Evolutionary conservation across 64 coral and sea anemone genomes (phyloP).

Genomic region (Anthopleura sola): DNA sequence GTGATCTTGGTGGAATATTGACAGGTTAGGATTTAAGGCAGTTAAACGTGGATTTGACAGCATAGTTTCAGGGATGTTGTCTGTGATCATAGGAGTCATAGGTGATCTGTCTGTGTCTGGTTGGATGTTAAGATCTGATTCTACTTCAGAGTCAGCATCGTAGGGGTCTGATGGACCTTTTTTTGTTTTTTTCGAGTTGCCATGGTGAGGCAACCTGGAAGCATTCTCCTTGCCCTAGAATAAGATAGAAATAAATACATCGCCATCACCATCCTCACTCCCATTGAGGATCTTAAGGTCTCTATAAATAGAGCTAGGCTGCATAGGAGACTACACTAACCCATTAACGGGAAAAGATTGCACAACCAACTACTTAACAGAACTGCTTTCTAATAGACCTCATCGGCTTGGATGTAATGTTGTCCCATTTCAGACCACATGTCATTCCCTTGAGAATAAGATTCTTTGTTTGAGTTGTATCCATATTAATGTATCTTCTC

Average conservation of each 20-base stretch:
- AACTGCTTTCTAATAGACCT: too few relatives aligned
- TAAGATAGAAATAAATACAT: background rate
- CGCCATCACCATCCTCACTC: too few relatives aligned
- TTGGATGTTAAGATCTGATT: slow-evolving; percentile 11
- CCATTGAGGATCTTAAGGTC: too few relatives aligned
- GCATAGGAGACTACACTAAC: too few relatives aligned
- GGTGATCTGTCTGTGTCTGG: background rate
- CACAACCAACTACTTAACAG: too few relatives aligned
- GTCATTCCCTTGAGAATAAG: too few relatives aligned
- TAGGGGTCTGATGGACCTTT: slow-evolving; percentile 16
- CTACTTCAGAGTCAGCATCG: slow-evolving; percentile 25
- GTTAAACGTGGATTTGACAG: background rate
- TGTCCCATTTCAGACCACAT: too few relatives aligned
- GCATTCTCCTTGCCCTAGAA: slow-evolving; percentile 27
- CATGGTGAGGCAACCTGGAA: background rate
- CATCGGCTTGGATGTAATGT: too few relatives aligned
- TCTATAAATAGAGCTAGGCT: too few relatives aligned
- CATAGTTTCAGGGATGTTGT: slow-evolving; percentile 6
- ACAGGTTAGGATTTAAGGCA: background rate
- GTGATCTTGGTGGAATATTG: slow-evolving; percentile 11
- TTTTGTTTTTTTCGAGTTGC: background rate
- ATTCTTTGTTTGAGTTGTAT: too few relatives aligned
- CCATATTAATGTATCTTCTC: too few relatives aligned
- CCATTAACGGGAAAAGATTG: too few relatives aligned
- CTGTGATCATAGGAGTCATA: slow-evolving; percentile 9